phyloP scores from a whole-genome alignment of 2,888 invertebrate species.

The Chymomyza amoena region DNA sequence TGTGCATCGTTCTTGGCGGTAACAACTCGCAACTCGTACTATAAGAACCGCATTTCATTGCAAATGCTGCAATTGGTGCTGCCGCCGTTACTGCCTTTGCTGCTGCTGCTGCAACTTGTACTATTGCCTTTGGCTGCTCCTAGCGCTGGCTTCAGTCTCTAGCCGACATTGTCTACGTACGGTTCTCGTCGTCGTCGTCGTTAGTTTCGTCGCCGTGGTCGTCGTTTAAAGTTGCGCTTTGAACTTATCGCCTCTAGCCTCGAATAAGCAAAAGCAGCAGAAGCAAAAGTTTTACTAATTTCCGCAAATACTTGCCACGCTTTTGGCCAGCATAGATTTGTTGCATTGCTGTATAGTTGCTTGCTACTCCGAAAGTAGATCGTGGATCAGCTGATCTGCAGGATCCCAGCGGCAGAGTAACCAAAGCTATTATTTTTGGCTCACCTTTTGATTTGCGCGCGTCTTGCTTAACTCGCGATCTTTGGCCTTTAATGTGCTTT shows the following conservation, averaged over 20 bases:
- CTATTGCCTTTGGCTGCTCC: conserved; percentile 37
- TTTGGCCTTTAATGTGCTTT: background rate
- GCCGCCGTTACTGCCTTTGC: conserved; percentile 17
- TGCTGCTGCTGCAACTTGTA: conserved; percentile 10
- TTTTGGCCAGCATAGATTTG: background rate
- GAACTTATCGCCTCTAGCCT: conserved; percentile 1
- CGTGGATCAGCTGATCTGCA: background rate
- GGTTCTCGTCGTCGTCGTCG: conserved; percentile 68
- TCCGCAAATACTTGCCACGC: background rate
- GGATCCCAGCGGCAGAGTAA: background rate
- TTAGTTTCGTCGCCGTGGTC: conserved; percentile 24
- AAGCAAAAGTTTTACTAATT: background rate
- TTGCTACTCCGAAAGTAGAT: background rate
- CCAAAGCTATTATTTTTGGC: conserved; percentile 1
- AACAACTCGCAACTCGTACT: conserved; percentile 48
- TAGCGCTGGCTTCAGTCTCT: conserved; percentile 76
- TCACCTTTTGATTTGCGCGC: conserved; percentile 56
- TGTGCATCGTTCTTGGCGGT: conserved; percentile 24
- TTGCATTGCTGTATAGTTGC: background rate
- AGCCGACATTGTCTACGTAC: conserved; percentile 79
- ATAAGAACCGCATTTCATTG: conserved; percentile 66
- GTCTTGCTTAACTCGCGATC: conserved; percentile 30
- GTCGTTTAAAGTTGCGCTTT: conserved; percentile 25
- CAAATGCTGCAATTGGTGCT: conserved; percentile 49
- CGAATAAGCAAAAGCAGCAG: background rate